Evolutionary conservation across 2,113 vertebrate species (phyloP).

Genomic region (Hystrix brachyura): DNA sequence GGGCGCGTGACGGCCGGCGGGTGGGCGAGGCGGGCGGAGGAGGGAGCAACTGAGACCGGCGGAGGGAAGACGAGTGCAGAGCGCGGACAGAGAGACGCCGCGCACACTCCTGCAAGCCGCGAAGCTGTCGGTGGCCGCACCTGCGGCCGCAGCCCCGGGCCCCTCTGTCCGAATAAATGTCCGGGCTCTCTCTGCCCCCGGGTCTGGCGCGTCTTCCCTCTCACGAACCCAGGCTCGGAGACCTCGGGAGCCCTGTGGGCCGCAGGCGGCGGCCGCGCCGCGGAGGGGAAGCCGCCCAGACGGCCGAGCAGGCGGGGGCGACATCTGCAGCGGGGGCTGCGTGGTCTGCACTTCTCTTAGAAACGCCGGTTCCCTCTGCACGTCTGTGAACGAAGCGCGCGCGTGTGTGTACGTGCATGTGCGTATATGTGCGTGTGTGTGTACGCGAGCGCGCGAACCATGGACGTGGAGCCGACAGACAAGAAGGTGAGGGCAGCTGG

Average conservation of each 20-base stretch:
- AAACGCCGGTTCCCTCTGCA: background rate
- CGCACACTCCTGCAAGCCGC: background rate
- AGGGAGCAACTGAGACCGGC: background rate
- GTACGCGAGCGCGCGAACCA: too few species aligned
- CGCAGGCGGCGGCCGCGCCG: rapidly evolving
- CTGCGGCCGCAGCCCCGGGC: background rate
- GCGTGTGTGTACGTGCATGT: background rate
- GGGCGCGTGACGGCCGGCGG: background rate
- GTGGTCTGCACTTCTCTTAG: background rate
- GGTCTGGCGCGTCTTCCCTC: background rate
- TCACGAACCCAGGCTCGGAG: background rate
- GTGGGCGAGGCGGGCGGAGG: background rate
- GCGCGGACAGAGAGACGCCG: too few species aligned
- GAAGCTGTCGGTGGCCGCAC: background rate
- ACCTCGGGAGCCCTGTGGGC: background rate
- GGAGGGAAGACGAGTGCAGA: too few species aligned
- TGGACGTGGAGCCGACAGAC: background rate
- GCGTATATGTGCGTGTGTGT: too few species aligned
- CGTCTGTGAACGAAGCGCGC: background rate
- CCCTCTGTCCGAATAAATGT: background rate
- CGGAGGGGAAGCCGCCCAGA: too few species aligned
- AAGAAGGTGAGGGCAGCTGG: background rate
- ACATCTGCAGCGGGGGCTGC: too few species aligned
- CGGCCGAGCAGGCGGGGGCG: rapidly evolving
- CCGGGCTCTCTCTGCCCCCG: background rate